Percentiles rank a stretch among this genome's conserved stretches.
Evolutionary conservation across 2,797 vertebrate species (phyloP).

Genomic region (Hippopotamyrus pictus): DNA sequence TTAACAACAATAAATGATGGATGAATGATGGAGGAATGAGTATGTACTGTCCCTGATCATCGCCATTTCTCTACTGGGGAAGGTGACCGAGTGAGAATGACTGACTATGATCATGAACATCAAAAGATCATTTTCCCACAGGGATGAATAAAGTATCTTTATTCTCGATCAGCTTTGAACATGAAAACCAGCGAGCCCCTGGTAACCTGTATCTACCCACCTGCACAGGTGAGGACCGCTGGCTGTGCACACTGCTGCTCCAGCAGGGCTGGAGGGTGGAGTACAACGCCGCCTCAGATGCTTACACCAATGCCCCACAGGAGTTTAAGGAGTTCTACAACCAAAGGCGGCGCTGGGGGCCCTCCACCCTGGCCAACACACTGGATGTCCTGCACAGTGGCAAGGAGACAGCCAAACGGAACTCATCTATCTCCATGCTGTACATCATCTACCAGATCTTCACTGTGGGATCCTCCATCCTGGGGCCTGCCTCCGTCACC

Average conservation of each 20-base stretch:
- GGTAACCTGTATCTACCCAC: neutral
- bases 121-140: no score
- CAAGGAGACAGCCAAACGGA: slow-evolving; percentile 61
- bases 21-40: neutral
- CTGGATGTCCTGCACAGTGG: slow-evolving; percentile 65
- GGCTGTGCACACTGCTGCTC: slow-evolving; percentile 71
- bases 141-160: no score
- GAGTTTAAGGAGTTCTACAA: slow-evolving; percentile 78
- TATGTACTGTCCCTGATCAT: neutral
- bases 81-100: neutral
- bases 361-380: slow-evolving; percentile 72
- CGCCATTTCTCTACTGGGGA: neutral
- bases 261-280: slow-evolving; percentile 76
- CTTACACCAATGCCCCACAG: slow-evolving; percentile 73
- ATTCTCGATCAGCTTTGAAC: no score
- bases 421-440: slow-evolving; percentile 63
- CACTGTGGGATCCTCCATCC: slow-evolving; percentile 68
- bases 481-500: slow-evolving; percentile 72
- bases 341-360: slow-evolving; percentile 72
- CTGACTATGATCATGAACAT: neutral
- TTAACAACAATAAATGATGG: neutral
- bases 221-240: slow-evolving; percentile 68
- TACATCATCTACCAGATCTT: slow-evolving; percentile 65
- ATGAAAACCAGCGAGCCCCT: neutral
- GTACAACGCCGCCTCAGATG: slow-evolving; percentile 74